phyloP scores from a whole-genome alignment of 1,140 invertebrate genomes.

The Cydia strobilella region DNA sequence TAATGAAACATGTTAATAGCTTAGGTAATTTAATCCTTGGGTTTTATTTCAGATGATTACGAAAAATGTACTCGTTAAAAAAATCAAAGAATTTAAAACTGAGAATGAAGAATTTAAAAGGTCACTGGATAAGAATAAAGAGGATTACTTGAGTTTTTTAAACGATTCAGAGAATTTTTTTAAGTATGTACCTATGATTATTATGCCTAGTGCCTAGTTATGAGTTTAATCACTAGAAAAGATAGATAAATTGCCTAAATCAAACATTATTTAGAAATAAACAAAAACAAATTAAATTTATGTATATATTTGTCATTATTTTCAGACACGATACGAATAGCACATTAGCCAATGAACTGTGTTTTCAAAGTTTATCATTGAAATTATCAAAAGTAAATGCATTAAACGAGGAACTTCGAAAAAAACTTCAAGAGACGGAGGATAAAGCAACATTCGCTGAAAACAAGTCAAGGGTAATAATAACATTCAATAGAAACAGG shows the following conservation, averaged over 20 bases:
- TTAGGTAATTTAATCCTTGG: background rate
- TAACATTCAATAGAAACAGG: background rate
- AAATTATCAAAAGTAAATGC: constrained; percentile 56
- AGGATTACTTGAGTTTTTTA: constrained; percentile 53
- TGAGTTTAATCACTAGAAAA: background rate
- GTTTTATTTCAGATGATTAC: constrained; percentile 49
- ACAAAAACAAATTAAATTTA: background rate
- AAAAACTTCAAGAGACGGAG: constrained; percentile 46
- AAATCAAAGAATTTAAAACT: constrained; percentile 63
- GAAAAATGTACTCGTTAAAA: constrained; percentile 51
- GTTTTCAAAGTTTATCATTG: constrained; percentile 54
- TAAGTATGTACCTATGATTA: constrained; percentile 48
- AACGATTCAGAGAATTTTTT: constrained; percentile 55
- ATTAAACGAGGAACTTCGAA: constrained; percentile 57
- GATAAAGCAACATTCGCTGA: background rate
- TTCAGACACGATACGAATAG: constrained; percentile 41
- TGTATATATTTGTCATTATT: background rate
- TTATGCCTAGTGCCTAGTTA: background rate
- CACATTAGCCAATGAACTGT: constrained; percentile 52
- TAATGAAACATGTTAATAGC: background rate
- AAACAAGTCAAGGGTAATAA: background rate
- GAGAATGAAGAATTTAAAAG: constrained; percentile 63
- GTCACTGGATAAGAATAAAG: constrained; percentile 53
- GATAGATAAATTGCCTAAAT: no score
- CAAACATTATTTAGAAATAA: background rate